phyloP scores from a whole-genome alignment of 2,888 invertebrate genomes.

The Steromphala cineraria region DNA sequence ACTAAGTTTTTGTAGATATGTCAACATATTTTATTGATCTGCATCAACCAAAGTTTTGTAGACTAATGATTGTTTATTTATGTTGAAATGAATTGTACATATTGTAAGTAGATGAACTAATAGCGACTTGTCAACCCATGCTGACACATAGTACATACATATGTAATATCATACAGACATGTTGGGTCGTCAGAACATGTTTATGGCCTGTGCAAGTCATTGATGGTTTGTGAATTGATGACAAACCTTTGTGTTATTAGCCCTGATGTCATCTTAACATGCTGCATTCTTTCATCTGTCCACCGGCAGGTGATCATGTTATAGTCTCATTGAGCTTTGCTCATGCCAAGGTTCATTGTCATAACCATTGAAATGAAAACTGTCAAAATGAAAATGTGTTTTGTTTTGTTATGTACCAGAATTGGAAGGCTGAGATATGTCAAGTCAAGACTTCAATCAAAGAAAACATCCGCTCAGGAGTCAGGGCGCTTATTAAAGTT shows the following conservation, averaged over 20 bases:
- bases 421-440: too few relatives aligned
- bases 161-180: constrained; percentile 3
- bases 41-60: constrained; percentile 9
- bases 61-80: not conserved
- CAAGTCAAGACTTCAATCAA: too few relatives aligned
- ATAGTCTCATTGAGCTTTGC: not conserved
- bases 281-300: too few relatives aligned
- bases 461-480: too few relatives aligned
- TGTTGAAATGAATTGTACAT: not conserved
- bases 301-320: not conserved
- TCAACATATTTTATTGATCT: constrained; percentile 3
- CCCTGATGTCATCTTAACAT: not conserved
- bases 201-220: too few relatives aligned
- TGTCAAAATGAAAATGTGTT: not conserved
- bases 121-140: not conserved
- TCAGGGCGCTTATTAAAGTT: too few relatives aligned
- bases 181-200: too few relatives aligned
- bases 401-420: not conserved
- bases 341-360: not conserved
- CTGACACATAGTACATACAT: not conserved
- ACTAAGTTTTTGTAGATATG: not conserved
- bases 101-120: constrained; percentile 3
- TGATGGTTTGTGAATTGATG: too few relatives aligned
- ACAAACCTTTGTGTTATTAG: not conserved
- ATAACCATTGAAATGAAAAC: constrained; percentile 11